These are phyloP conservation scores for Rhineura floridana DNA, from an alignment of 2,113 vertebrate species.

Conservation along the genomic window DNA sequence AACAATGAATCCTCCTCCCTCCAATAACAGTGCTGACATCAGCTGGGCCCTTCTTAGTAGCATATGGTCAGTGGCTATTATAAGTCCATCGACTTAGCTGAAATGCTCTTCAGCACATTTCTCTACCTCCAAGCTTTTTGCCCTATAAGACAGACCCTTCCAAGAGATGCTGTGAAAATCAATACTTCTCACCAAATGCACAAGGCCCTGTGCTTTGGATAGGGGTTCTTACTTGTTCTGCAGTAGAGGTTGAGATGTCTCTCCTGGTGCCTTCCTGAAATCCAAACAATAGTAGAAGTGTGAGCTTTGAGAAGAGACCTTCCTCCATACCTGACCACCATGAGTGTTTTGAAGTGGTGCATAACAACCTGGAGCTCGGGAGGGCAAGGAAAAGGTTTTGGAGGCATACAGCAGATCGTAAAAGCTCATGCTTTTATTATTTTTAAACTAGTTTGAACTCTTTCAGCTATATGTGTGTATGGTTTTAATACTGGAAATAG, in stretches of 20 bases:
- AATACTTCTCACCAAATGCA: not conserved
- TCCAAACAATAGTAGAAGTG: not conserved
- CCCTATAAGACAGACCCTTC: not conserved
- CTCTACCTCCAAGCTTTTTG: not conserved
- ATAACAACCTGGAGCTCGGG: not conserved
- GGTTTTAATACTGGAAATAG: no score
- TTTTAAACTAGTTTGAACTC: no score
- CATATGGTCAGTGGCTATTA: not conserved
- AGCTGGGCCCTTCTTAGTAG: not conserved
- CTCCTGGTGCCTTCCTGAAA: not conserved
- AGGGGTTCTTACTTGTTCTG: constrained; percentile 49
- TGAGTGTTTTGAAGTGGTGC: not conserved
- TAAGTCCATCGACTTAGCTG: not conserved
- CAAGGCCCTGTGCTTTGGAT: not conserved
- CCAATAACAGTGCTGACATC: not conserved
- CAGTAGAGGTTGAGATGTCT: constrained; percentile 30
- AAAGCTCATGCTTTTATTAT: not conserved
- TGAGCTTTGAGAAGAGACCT: constrained; percentile 3
- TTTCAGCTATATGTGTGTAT: no score
- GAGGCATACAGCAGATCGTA: not conserved
- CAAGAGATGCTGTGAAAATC: not conserved
- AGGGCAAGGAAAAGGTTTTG: no score
- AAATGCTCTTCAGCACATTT: not conserved
- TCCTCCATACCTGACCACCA: not conserved
- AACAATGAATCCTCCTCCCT: not conserved